Evolutionary conservation across 23 tunicate species (phyloP).

Genomic region (Corella eumyota): DNA sequence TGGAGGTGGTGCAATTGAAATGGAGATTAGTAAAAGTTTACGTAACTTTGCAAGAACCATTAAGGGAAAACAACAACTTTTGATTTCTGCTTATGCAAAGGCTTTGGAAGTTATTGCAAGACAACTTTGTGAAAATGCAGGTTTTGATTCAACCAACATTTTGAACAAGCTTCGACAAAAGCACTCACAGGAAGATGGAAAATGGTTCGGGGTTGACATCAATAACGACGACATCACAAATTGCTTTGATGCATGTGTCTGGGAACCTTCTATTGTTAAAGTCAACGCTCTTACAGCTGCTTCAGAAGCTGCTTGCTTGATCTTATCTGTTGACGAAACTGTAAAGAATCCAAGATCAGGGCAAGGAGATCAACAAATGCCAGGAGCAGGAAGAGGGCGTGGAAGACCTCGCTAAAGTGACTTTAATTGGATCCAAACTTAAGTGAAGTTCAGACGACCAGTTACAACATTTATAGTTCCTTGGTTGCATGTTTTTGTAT

Average conservation of each 20-base stretch:
- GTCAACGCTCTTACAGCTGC: constrained; percentile 91
- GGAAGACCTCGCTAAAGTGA: constrained; percentile 75
- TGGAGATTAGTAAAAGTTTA: constrained; percentile 88
- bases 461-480: no score
- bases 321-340: constrained; percentile 95
- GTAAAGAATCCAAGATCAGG: constrained; percentile 89
- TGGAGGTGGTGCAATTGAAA: constrained; percentile 99
- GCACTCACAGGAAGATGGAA: constrained; percentile 55
- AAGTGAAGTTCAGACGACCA: no score
- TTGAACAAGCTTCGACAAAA: constrained; percentile 86
- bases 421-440: no score
- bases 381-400: constrained; percentile 80
- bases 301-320: constrained; percentile 91
- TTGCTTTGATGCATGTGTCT: constrained; percentile 87
- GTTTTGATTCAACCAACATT: constrained; percentile 94
- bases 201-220: constrained; percentile 91
- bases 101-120: constrained; percentile 84
- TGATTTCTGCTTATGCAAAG: constrained; percentile 86
- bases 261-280: constrained; percentile 97
- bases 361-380: constrained; percentile 63
- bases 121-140: constrained; percentile 97
- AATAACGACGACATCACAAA: constrained; percentile 91
- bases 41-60: constrained; percentile 80
- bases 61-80: constrained; percentile 86
- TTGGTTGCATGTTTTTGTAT: no score